These are phyloP conservation scores for Thunnus albacares DNA, from an alignment of 2,797 vertebrate species.

Conservation along the genomic window DNA sequence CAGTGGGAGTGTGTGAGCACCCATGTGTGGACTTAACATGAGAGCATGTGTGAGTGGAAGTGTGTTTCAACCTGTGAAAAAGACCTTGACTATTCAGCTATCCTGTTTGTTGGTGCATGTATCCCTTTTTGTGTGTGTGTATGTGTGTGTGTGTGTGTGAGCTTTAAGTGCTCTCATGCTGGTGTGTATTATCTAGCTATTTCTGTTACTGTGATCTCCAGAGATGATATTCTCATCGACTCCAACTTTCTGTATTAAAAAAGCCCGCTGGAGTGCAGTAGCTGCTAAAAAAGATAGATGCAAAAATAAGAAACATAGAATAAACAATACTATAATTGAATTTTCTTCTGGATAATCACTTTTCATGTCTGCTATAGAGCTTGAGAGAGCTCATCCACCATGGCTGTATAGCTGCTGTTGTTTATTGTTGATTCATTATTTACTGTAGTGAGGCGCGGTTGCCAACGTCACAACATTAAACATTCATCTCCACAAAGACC, in stretches of 20 bases:
- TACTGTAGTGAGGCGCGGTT: slow-evolving; percentile 61
- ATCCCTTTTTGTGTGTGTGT: slow-evolving; percentile 12
- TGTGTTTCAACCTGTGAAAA: slow-evolving; percentile 39
- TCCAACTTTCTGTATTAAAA: slow-evolving; percentile 55
- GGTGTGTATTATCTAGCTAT: slow-evolving; percentile 58
- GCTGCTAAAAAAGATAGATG: slow-evolving; percentile 20
- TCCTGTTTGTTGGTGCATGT: slow-evolving; percentile 9
- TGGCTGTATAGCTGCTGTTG: slow-evolving; percentile 54
- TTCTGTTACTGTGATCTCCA: slow-evolving; percentile 60
- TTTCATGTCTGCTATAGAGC: slow-evolving; percentile 15
- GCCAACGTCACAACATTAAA: slow-evolving; percentile 82
- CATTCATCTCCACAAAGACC: slow-evolving; percentile 79
- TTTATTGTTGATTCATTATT: slow-evolving; percentile 85
- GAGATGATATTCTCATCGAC: slow-evolving; percentile 60
- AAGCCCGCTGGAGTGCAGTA: slow-evolving; percentile 17
- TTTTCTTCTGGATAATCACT: slow-evolving; percentile 47
- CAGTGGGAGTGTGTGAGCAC: slow-evolving; percentile 43
- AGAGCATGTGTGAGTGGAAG: slow-evolving; percentile 38
- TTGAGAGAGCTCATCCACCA: slow-evolving; percentile 41
- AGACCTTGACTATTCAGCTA: slow-evolving; percentile 36
- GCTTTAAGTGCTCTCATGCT: slow-evolving; percentile 56
- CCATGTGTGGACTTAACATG: slow-evolving; percentile 62
- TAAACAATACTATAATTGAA: slow-evolving; percentile 38
- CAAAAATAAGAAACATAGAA: slow-evolving; percentile 33
- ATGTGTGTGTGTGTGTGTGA: slow-evolving; percentile 6